Conservation (phyloP, 1,140 invertebrate genomes). For the Drosophila miranda region DNA sequence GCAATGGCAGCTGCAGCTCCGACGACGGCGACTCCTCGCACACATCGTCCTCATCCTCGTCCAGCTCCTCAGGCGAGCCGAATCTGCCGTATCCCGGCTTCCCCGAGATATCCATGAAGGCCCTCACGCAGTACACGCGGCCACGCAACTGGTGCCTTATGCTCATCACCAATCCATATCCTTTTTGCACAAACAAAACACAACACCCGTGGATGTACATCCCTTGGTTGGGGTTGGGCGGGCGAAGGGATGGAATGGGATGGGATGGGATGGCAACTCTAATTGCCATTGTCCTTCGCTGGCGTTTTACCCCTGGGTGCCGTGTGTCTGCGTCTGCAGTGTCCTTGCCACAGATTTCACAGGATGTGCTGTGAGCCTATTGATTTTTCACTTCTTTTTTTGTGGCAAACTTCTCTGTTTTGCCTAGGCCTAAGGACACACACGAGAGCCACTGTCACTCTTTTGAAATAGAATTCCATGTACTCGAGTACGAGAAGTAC, state of each 20-base stretch:
- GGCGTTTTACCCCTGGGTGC: constrained; percentile 31
- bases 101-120: constrained; percentile 90
- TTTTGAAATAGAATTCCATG: too few species aligned
- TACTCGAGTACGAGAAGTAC: too few species aligned
- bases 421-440: constrained; percentile 15
- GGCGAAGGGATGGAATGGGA: background rate
- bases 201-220: too few species aligned
- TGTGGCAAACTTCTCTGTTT: background rate
- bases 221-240: background rate
- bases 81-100: constrained; percentile 95
- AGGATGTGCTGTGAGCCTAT: constrained; percentile 55
- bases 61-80: constrained; percentile 84
- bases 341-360: constrained; percentile 62
- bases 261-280: constrained; percentile 2
- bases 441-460: too few species aligned
- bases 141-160: constrained; percentile 95
- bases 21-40: constrained; percentile 85
- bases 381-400: constrained; percentile 50
- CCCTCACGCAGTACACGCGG: constrained; percentile 92
- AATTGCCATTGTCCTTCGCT: constrained; percentile 54
- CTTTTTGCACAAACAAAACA: constrained; percentile 86
- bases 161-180: constrained; percentile 99
- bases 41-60: constrained; percentile 80
- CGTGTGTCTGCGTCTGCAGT: background rate
- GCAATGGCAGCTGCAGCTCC: constrained; percentile 83